These are phyloP conservation scores for Chinchilla lanigera DNA, from an alignment of 2,113 vertebrate genomes.

Conservation along the genomic window DNA sequence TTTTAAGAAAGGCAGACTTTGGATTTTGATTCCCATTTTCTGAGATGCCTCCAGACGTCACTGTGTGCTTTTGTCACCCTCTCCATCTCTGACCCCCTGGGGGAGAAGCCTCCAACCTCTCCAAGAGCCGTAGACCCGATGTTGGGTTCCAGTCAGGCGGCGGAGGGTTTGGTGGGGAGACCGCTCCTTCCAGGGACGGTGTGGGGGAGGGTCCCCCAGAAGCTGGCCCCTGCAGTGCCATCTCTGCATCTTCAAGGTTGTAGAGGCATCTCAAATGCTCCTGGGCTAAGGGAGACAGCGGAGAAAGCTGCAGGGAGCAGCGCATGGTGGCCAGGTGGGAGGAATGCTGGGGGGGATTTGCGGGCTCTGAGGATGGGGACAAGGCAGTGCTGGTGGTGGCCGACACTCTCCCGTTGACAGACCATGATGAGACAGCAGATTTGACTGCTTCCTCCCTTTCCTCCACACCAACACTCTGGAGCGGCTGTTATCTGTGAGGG, in stretches of 20 bases:
- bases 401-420: too few relatives aligned
- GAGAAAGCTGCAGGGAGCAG: not conserved
- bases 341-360: too few relatives aligned
- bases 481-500: not conserved
- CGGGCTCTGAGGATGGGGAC: too few relatives aligned
- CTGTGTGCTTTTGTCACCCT: not conserved
- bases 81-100: not conserved
- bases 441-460: not conserved
- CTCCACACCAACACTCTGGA: not conserved
- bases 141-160: not conserved
- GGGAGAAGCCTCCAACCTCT: not conserved
- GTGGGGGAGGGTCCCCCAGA: rapidly evolving
- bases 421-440: not conserved
- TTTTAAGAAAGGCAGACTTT: not conserved
- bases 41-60: not conserved
- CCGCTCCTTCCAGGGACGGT: not conserved
- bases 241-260: not conserved
- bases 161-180: not conserved
- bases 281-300: not conserved
- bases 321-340: not conserved
- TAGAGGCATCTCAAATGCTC: not conserved
- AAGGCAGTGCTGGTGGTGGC: rapidly evolving
- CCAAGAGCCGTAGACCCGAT: not conserved
- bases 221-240: not conserved
- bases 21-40: not conserved